Base-by-base conservation (phyloP, 23 tunicate genomes). In the Pegea sp. region DNA sequence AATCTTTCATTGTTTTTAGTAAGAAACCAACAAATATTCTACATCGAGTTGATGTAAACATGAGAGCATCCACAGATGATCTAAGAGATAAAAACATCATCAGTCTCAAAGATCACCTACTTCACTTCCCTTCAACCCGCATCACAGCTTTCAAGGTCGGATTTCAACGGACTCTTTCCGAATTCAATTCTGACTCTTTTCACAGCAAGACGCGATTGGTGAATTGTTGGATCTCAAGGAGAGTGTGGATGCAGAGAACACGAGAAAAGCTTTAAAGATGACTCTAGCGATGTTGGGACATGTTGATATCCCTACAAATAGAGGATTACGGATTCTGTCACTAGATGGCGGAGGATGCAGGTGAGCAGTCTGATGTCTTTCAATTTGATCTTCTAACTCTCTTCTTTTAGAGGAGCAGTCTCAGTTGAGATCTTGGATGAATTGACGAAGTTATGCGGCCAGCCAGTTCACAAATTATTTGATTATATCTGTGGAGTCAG, bases 401-500 rank as follows among this genome's bases (percentile, higher is more conserved):
- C 16, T 8, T 16, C 16, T 68, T 73, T 31, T 57, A 81, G 95
- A 49, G 95, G 95, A 29, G 43, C 74, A 8, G 76, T 62, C 1
- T 68, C 76, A 4, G 67, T 84, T 56, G 87, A 84, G 51, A 62
- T 84, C 0, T 51, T 77, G n/a, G 69, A 72, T 2, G 62, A 67
- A 0, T 23, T 84, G 58, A 64, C 55, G 34, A 73, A 84, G 28
- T 38, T 84, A 27, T 67, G 76, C 33, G 95, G 84, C 2, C 72
- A 77, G 31, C 84, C 81, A 1, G 59, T 84, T 7, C 74, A 84
- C 61, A 60, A 73, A 42, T 19, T 84, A 71, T 84, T 84, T 44
- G 95, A 84, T 63, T 84, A 84, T 44, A 66, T 84, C n/a, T 84
- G 95, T 33, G 95, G 95, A 3, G 95, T 84, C 25, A 84, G 95